These are phyloP conservation scores for Perognathus longimembris DNA, from an alignment of 2,113 vertebrate genomes.

Conservation along the genomic window DNA sequence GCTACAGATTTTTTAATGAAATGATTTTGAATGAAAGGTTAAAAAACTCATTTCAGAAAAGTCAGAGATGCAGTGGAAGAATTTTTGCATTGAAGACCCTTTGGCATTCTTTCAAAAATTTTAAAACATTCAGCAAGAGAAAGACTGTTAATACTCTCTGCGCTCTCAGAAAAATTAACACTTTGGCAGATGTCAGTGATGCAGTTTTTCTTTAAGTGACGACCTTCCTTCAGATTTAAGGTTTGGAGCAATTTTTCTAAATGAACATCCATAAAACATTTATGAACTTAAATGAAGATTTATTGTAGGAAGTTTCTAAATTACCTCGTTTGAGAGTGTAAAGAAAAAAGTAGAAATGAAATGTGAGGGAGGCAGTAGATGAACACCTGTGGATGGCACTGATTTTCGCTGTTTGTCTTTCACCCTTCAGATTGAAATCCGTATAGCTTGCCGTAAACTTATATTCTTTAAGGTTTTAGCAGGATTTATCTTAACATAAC, in stretches of 20 bases:
- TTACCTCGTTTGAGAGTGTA: neutral
- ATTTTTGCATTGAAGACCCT: conserved; percentile 23
- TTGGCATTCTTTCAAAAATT: conserved; percentile 47
- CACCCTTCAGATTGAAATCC: neutral
- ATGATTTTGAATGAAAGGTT: conserved; percentile 33
- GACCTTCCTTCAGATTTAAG: conserved; percentile 52
- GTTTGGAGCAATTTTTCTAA: conserved; percentile 49
- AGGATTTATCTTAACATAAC: too few species aligned
- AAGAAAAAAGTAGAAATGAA: neutral
- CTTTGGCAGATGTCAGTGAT: conserved; percentile 42
- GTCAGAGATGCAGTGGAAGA: neutral
- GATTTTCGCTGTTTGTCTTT: neutral
- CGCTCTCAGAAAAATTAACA: conserved; percentile 62
- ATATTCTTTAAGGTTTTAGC: neutral
- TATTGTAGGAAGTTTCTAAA: conserved; percentile 17
- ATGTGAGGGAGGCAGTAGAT: neutral
- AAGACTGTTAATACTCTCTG: conserved; percentile 42
- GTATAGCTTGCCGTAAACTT: neutral
- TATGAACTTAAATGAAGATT: neutral
- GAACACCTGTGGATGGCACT: neutral
- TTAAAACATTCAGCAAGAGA: conserved; percentile 36
- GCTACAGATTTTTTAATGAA: neutral
- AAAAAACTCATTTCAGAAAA: conserved; percentile 16
- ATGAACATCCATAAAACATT: neutral
- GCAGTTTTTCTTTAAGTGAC: neutral